Conservation (phyloP, 2,797 vertebrate species). For the Galaxias olidus region DNA sequence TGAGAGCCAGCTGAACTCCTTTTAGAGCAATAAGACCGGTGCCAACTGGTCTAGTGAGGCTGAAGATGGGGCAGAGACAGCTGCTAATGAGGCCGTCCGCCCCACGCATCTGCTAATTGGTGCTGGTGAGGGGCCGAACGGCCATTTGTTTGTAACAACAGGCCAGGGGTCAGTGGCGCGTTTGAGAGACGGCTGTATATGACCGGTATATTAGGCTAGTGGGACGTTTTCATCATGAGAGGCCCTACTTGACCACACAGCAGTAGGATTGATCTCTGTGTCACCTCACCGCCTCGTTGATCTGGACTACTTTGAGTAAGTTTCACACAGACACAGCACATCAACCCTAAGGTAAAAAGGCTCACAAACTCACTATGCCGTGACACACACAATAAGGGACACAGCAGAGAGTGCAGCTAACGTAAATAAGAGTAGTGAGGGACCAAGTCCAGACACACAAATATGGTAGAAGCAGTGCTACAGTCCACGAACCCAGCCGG, state of each 20-base stretch:
- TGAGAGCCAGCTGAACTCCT: slow-evolving; percentile 37
- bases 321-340: background rate
- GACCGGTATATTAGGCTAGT: slow-evolving; percentile 20
- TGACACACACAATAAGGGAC: too few species aligned
- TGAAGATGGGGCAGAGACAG: slow-evolving; percentile 38
- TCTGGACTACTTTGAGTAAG: background rate
- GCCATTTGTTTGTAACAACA: slow-evolving; percentile 43
- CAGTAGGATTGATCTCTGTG: background rate
- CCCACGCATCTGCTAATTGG: slow-evolving; percentile 39
- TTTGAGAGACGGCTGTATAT: slow-evolving; percentile 51
- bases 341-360: background rate
- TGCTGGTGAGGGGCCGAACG: slow-evolving; percentile 39
- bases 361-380: too few species aligned
- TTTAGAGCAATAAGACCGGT: slow-evolving; percentile 47
- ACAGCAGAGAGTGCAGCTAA: too few species aligned
- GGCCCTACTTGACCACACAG: slow-evolving; percentile 4
- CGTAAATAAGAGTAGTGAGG: too few species aligned
- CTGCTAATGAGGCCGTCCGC: slow-evolving; percentile 56
- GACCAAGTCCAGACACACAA: too few species aligned
- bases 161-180: slow-evolving; percentile 32
- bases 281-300: background rate
- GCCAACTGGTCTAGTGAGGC: slow-evolving; percentile 38
- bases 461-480: background rate
- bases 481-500: background rate
- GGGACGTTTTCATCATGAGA: slow-evolving; percentile 34